Percentiles rank a stretch among this genome's conserved stretches.
Evolutionary conservation across 2,888 invertebrate species (phyloP).

Genomic region (Eupithecia tripunctaria): DNA sequence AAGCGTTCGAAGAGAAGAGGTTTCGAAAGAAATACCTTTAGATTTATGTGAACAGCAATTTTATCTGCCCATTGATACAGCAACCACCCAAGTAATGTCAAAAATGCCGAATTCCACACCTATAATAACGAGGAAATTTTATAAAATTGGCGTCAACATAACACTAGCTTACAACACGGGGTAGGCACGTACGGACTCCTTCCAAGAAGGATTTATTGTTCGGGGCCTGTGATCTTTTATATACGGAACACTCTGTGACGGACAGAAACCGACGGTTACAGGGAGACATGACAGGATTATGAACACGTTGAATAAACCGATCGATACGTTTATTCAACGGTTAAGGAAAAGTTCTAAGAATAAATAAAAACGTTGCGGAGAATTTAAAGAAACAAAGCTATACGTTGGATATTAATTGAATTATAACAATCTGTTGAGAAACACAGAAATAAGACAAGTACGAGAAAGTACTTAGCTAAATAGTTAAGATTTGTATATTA

Average conservation of each 20-base stretch:
- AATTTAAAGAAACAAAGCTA: neutral
- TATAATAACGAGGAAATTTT: neutral
- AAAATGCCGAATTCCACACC: neutral
- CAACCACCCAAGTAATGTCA: constrained; percentile 2
- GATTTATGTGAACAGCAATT: neutral
- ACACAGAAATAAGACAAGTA: neutral
- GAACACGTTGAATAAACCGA: neutral
- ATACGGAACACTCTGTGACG: neutral
- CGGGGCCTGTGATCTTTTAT: constrained; percentile 35
- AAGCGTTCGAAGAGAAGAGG: neutral
- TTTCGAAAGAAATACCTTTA: neutral
- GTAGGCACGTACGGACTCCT: constrained; percentile 52
- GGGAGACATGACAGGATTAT: neutral
- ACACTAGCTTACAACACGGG: constrained; percentile 32
- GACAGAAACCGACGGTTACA: neutral
- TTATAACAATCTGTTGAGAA: neutral
- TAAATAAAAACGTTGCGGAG: neutral
- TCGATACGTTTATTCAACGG: too few species aligned
- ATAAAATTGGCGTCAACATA: constrained; percentile 33
- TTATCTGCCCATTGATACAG: neutral
- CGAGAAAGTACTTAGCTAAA: neutral
- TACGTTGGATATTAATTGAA: neutral
- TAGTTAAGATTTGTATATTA: neutral
- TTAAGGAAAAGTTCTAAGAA: neutral
- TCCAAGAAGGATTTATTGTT: constrained; percentile 49